These are phyloP conservation scores for Limulus polyphemus DNA, from an alignment of 2,888 invertebrate species.

Conservation along the genomic window DNA sequence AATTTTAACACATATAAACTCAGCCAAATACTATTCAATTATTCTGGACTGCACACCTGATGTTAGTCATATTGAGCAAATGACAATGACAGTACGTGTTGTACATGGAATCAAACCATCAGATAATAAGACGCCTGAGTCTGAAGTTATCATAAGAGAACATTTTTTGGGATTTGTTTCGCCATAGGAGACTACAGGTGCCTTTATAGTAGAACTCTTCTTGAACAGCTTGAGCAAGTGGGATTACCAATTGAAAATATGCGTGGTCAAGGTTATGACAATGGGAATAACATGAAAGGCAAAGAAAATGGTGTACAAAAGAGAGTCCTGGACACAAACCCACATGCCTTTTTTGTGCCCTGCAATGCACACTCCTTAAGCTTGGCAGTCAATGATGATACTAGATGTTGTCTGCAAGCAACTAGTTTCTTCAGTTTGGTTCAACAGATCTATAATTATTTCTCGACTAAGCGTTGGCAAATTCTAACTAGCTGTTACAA, in stretches of 20 bases:
- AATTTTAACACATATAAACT: too few species aligned
- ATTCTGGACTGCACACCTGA: too few species aligned
- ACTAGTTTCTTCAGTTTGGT: conserved; percentile 2
- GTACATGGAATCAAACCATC: conserved; percentile 1
- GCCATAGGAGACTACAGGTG: conserved; percentile 3
- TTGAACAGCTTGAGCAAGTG: conserved; percentile 2
- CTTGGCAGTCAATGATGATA: conserved; percentile 8
- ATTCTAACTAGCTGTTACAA: too few species aligned
- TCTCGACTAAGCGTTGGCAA: too few species aligned
- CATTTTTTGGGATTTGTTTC: background rate
- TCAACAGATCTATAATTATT: conserved; percentile 5
- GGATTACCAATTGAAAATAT: conserved; percentile 3
- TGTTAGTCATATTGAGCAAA: conserved; percentile 1
- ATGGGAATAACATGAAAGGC: conserved; percentile 34
- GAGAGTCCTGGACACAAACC: conserved; percentile 29
- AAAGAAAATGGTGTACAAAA: too few species aligned
- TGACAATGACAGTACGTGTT: background rate
- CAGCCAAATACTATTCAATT: too few species aligned
- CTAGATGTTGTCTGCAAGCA: conserved; percentile 1
- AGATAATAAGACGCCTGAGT: background rate
- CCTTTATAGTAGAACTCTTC: conserved; percentile 1
- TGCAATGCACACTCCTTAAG: conserved; percentile 14
- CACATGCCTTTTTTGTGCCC: conserved; percentile 15
- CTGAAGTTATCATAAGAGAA: background rate
- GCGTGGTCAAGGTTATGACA: conserved; percentile 34